Percentiles rank a stretch among this genome's conserved stretches.
Evolutionary conservation across 2,888 invertebrate genomes (phyloP).

Genomic region (Melieria picta): DNA sequence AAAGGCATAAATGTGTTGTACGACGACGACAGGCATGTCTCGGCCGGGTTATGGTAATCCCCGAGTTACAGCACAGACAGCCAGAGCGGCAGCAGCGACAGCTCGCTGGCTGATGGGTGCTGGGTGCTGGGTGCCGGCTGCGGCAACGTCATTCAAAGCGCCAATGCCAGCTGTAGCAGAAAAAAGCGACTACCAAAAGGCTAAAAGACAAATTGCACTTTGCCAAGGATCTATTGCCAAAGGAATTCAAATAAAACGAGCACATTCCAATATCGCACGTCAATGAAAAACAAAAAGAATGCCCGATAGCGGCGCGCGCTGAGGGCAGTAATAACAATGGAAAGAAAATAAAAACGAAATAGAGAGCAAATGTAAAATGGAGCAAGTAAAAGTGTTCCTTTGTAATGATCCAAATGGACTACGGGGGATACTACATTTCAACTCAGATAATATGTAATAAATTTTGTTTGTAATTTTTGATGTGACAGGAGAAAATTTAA

Average conservation of each 20-base stretch:
- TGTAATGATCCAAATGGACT: too few species aligned
- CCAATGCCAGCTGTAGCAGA: too few species aligned
- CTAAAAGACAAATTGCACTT: slow-evolving; percentile 62
- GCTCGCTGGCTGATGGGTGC: background rate
- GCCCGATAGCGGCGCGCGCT: background rate
- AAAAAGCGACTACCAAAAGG: slow-evolving; percentile 42
- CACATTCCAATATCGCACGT: slow-evolving; percentile 43
- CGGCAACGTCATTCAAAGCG: background rate
- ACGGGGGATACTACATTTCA: too few species aligned
- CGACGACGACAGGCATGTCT: background rate
- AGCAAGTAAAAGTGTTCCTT: too few species aligned
- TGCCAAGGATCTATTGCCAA: slow-evolving; percentile 53
- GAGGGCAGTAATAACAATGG: background rate
- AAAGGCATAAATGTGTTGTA: too few species aligned
- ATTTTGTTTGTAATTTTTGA: too few species aligned
- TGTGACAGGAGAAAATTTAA: too few species aligned
- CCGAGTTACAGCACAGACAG: background rate
- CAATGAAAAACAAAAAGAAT: slow-evolving; percentile 27
- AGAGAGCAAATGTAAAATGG: background rate
- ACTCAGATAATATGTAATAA: too few species aligned
- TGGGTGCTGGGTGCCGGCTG: background rate
- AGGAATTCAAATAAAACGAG: slow-evolving; percentile 51
- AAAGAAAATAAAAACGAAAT: slow-evolving; percentile 6
- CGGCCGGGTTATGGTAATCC: slow-evolving; percentile 3
- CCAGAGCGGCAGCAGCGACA: background rate